phyloP scores from a whole-genome alignment of 2,113 vertebrate genomes.

The Nerophis ophidion region DNA sequence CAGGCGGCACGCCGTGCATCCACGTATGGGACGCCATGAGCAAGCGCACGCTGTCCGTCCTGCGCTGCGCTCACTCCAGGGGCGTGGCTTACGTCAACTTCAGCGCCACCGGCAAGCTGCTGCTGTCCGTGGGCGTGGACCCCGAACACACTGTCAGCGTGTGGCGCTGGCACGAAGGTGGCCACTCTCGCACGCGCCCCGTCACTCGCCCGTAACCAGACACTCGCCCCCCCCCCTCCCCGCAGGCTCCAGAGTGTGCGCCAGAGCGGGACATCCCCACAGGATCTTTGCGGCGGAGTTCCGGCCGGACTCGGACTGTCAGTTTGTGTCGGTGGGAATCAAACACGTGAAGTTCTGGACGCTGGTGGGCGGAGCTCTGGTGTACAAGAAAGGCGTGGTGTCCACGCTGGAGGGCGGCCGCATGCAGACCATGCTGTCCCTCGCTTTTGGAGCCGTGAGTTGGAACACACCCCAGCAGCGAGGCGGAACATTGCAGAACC shows the following conservation, averaged over 20 bases:
- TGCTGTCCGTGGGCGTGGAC: conserved; percentile 89
- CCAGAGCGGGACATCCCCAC: conserved; percentile 83
- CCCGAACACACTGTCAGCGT: conserved; percentile 89
- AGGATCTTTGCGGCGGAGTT: conserved; percentile 94
- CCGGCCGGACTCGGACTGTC: conserved; percentile 89
- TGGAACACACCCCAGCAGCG: neutral
- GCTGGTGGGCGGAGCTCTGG: conserved; percentile 85
- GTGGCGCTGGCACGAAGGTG: conserved; percentile 98
- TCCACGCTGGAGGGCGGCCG: conserved; percentile 85
- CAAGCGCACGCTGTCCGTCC: conserved; percentile 89
- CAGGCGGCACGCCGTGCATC: conserved; percentile 86
- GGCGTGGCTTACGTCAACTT: conserved; percentile 89
- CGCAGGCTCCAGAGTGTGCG: conserved; percentile 84
- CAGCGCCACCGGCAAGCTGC: conserved; percentile 91
- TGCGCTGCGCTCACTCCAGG: conserved; percentile 87
- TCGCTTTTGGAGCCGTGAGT: conserved; percentile 94
- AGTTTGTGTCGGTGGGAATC: conserved; percentile 93
- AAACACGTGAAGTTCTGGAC: conserved; percentile 98
- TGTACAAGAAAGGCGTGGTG: conserved; percentile 91
- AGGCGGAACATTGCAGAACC: neutral
- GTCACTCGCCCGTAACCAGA: too few species aligned
- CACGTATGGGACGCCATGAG: conserved; percentile 94
- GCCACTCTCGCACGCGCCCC: too few species aligned
- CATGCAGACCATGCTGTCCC: conserved; percentile 96
- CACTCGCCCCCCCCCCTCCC: neutral